Evolutionary conservation across 2,888 invertebrate species (phyloP), one percentile per base, ranked within the genome.

Genomic region (Lasiommata megera): DNA sequence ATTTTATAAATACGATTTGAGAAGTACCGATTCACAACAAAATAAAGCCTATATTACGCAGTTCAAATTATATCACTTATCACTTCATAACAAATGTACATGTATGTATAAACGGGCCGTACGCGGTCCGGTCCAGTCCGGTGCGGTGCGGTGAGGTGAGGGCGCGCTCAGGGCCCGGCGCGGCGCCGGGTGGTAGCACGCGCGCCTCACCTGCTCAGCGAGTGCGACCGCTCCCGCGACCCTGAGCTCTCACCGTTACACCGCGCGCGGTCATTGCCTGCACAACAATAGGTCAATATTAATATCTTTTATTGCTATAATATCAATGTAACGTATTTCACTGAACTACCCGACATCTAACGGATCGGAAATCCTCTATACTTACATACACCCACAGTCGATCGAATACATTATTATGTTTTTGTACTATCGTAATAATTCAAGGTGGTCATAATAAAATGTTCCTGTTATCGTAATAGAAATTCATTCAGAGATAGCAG

Each of bases 151-250:
- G 52, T 43, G 58, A 44, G 48, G 56, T 16, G 44, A 41, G 47
- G 52, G 46, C 11, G 34, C 55, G 40, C 11, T 17, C 40, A 17
- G 23, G 41, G 41, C 11, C 6, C 55, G 50, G 50, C 44, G 44
- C 41, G 60, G 48, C 50, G 51, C 51, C 29, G 51, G 47, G 38
- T 54, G 46, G 57, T 55, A 77, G 76, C 84, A 37, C 53, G 46
- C 58, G 57, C 77, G 76, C 84, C 92, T 94, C 94, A 95, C 93
- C 94, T 92, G 76, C 94, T 94, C 69, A 95, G 92, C 74, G 95
- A 95, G 82, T 94, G 91, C 69, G 90, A 90, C 47, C 91, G 86
- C 76, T 80, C 82, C 65, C 88, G 87, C 44, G 84, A 80, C 29
- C 65, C 76, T 37, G 85, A 79, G 60, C 82, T 71, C 70, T 81